Conservation (phyloP, 2,797 vertebrate species). For the Miichthys miiuy region DNA sequence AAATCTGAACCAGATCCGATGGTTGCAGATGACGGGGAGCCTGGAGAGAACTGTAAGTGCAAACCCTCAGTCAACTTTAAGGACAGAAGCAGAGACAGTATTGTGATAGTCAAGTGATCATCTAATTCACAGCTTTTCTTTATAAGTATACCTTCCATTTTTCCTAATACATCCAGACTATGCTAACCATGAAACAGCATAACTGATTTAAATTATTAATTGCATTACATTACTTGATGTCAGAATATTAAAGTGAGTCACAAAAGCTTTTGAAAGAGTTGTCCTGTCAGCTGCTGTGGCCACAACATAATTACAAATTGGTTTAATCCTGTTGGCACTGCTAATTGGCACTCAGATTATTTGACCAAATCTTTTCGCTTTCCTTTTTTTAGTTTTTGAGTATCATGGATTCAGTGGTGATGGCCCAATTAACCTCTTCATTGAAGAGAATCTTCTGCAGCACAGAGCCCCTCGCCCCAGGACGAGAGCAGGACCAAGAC, state of each 20-base stretch:
- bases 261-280: neutral
- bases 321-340: neutral
- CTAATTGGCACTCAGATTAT: neutral
- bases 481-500: constrained; percentile 65
- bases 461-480: constrained; percentile 73
- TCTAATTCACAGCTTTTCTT: neutral
- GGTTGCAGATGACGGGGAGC: constrained; percentile 89
- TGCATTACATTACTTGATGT: neutral
- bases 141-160: neutral
- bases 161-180: neutral
- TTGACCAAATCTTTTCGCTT: constrained; percentile 7
- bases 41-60: constrained; percentile 93
- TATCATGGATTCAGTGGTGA: constrained; percentile 94
- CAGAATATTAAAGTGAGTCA: neutral
- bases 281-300: neutral
- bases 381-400: constrained; percentile 83
- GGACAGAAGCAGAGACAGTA: no score
- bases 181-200: neutral
- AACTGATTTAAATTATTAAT: neutral
- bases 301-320: neutral
- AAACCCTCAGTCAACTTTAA: constrained; percentile 1
- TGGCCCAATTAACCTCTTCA: constrained; percentile 85
- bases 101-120: neutral
- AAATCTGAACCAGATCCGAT: constrained; percentile 89
- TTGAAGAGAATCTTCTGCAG: constrained; percentile 93